Base-by-base conservation (phyloP, 2,888 invertebrate species). In the Diarsia brunnea region DNA sequence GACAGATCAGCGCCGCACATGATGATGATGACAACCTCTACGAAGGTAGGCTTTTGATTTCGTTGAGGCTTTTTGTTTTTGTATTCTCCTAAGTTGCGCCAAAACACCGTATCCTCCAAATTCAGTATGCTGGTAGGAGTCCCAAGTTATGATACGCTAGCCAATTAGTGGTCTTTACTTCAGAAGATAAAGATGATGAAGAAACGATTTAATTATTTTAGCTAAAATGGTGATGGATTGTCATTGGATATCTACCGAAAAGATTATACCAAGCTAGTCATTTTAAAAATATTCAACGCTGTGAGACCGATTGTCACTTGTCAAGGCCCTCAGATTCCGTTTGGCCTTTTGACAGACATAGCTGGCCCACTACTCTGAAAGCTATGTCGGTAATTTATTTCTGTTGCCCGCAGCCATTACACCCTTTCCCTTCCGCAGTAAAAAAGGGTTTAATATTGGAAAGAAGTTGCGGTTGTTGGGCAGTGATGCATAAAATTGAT, bases 21-120 rank as follows among this genome's bases (percentile, higher is more conserved):
- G 97, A 97, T 24, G 97, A 96, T 2, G 96, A 96, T 24, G 96
- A 96, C 84, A 97, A 97, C 78, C 96, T 96, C 80, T 97, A 97
- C 86, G 97, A 97, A 95, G 97, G 97, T 95, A 92, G 88, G 90
- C 16, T 45, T 63, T 31, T 49, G 43, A 16, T 63, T 43, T 58
- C 7, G 16, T 58, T 58, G 16, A 58, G 24, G 16, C 3, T 58
- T 27, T 58, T 55, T 24, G 5, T 14, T 24, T n/a, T 63, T 38
- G 38, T 43, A 31, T 19, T 60, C 10, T 60, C 4, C 19, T 10
- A 27, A 58, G 58, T 58, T 58, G 7, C 7, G 16, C 24, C 16
- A 31, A 10, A 60, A 10, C 11, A 31, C 19, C 4, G 0, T 19
- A 10, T 58, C 10, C 1, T 19, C 4, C 4, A 19, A 27, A 27